Conservation (phyloP, 2,797 vertebrate genomes). For the Peromyscus aztecus region DNA sequence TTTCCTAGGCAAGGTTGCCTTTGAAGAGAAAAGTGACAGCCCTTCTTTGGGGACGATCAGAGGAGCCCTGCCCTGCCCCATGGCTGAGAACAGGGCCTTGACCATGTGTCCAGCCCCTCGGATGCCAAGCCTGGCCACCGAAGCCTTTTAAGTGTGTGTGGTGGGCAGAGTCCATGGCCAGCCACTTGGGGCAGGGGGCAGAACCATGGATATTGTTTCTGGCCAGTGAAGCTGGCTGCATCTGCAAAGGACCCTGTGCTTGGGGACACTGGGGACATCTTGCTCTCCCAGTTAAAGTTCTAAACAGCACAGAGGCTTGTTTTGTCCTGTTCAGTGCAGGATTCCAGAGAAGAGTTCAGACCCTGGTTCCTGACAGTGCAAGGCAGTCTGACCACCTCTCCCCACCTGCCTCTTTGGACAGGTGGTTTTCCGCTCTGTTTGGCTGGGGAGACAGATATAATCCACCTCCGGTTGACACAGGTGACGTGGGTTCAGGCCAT, state of each 20-base stretch:
- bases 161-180: neutral
- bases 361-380: neutral
- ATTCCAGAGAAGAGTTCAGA: neutral
- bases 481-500: neutral
- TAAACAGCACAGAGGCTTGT: neutral
- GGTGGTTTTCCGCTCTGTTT: neutral
- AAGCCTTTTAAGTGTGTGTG: neutral
- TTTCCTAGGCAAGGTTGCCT: constrained; percentile 83
- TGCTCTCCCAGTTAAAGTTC: neutral
- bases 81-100: neutral
- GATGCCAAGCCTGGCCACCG: neutral
- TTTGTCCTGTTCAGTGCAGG: neutral
- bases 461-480: neutral
- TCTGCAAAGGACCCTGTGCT: neutral
- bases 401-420: neutral
- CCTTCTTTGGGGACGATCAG: constrained; percentile 76
- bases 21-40: constrained; percentile 83
- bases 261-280: neutral
- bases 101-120: neutral
- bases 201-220: neutral
- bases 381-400: neutral
- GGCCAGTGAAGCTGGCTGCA: neutral
- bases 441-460: neutral
- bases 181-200: neutral
- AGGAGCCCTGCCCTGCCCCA: constrained; percentile 66